Evolutionary conservation across 2,888 invertebrate genomes (phyloP).

Genomic region (Scaptomyza flava): DNA sequence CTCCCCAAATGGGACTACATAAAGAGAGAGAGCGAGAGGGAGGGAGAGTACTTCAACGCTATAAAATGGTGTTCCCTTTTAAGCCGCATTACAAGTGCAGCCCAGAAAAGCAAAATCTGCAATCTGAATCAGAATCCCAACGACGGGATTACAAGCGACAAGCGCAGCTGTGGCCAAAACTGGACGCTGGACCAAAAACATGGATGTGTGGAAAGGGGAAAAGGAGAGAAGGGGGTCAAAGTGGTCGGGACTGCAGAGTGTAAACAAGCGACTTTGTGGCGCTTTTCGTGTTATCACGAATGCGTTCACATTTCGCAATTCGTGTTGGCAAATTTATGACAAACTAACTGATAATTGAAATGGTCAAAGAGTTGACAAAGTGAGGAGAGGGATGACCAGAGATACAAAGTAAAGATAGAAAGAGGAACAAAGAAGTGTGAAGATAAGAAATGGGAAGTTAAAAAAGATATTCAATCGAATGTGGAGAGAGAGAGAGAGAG

Average conservation of each 20-base stretch:
- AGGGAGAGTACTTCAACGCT: slow-evolving; percentile 5
- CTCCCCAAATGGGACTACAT: slow-evolving; percentile 21
- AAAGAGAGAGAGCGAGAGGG: neutral
- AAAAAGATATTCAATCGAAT: neutral
- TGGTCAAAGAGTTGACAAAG: slow-evolving; percentile 15
- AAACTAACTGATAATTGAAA: slow-evolving; percentile 68
- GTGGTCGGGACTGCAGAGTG: slow-evolving; percentile 50
- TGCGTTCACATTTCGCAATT: slow-evolving; percentile 54
- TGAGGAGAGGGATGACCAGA: no score
- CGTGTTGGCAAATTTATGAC: slow-evolving; percentile 51
- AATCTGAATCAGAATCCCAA: slow-evolving; percentile 19
- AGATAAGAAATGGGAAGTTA: neutral
- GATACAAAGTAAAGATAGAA: neutral
- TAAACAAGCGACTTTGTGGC: slow-evolving; percentile 75
- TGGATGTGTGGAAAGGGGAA: neutral
- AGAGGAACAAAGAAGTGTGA: neutral
- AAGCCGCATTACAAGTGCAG: slow-evolving; percentile 78
- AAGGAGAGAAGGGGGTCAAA: neutral
- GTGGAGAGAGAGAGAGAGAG: neutral
- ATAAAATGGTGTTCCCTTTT: slow-evolving; percentile 55
- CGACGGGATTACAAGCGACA: slow-evolving; percentile 67
- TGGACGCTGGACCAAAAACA: slow-evolving; percentile 6
- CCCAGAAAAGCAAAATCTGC: slow-evolving; percentile 5
- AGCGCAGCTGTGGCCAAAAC: slow-evolving; percentile 67
- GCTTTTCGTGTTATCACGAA: slow-evolving; percentile 69